Base-by-base conservation (phyloP, 2,888 invertebrate species). In the Sarcophaga subvicina region DNA sequence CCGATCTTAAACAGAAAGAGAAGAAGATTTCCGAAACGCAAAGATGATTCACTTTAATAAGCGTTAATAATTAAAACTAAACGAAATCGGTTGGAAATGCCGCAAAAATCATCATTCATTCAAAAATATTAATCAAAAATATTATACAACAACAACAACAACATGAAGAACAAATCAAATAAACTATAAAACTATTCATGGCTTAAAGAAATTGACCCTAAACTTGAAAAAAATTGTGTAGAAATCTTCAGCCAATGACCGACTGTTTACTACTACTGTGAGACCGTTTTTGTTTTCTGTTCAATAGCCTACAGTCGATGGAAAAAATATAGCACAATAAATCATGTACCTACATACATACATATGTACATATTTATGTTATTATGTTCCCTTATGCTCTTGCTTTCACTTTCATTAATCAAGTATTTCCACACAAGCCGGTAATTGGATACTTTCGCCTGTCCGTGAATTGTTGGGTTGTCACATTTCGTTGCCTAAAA, bases 1-100 rank as follows among this genome's bases (percentile, higher is more conserved):
- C 62, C 78, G 25, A 49, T 49, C 4, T 27, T 25, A 64, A 54
- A 67, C 37, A 4, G 22, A 2, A 8, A 22, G 14, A 49, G 63
- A 63, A 49, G 49, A 82, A 72, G 77, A 77, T 66, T 66, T 49
- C 4, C n/a, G 62, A 69, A 2, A 10, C n/a, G 17, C 5, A 64
- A 63, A 49, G 37, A 83, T 78, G 78, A 78, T 67, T 78, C 72
- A 83, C 27, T 49, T 69, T 77, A 83, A 83, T 49, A 72, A 72
- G 67, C 78, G 72, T 67, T n/a, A 60, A 27, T 72, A 67, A 66
- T 83, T 67, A 14, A 67, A 78, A 63, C 76, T 25, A 73, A 72
- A 80, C 47, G 37, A 37, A 83, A 64, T 20, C 54, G 20, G 66
- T 22, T 5, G 5, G 20, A 45, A 72, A 5, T 20, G 5, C 66